Evolutionary conservation across 1,140 invertebrate species (phyloP), one percentile per base, ranked within the genome.

Genomic region (Leptinotarsa undecemlineata): DNA sequence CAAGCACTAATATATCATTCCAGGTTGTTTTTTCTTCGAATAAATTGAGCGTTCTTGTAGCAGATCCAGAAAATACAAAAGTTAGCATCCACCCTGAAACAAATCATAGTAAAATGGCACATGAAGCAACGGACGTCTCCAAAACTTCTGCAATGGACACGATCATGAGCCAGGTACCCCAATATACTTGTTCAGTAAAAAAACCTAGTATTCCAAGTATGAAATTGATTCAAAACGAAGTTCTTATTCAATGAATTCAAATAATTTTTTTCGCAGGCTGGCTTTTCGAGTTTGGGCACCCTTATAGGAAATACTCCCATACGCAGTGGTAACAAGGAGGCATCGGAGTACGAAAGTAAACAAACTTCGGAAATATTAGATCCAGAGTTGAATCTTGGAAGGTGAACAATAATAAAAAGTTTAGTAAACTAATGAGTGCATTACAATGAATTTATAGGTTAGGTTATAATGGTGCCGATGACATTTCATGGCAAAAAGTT

Each of bases 11-110:
- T 67, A 17, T 67, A 17, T 67, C 6, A 23, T 81, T 79, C 26
- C 76, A 91, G 90, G 89, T 92, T 33, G 89, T 91, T 20, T 92
- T 89, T 79, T 89, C 91, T 80, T 90, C 90, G n/a, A 89, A 90
- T 66, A 91, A 90, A 78, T 86, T 92, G 19, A 91, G 90, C 60
- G 90, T 91, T 21, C 80, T 92, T 33, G 87, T 91, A 6, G 90
- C 91, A 5, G 90, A 92, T 84, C 90, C 90, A 0, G 87, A 87
- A 42, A 86, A 88, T 77, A 90, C 90, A 3, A 87, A 90, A 82
- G 88, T 91, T 8, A 89, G 90, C 82, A 88, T 91, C 2, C 87
- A 89, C 81, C 86, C 88, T 60, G 87, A 90, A 82, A 75, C 68
- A 77, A 84, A 19, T 78, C 23, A 63, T 57, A 66, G n/a, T 47